A percentile compares a stretch with the other conserved stretches of the same genome.
Conservation (phyloP, 2,797 vertebrate species). For the Anabacerthia variegaticeps region DNA sequence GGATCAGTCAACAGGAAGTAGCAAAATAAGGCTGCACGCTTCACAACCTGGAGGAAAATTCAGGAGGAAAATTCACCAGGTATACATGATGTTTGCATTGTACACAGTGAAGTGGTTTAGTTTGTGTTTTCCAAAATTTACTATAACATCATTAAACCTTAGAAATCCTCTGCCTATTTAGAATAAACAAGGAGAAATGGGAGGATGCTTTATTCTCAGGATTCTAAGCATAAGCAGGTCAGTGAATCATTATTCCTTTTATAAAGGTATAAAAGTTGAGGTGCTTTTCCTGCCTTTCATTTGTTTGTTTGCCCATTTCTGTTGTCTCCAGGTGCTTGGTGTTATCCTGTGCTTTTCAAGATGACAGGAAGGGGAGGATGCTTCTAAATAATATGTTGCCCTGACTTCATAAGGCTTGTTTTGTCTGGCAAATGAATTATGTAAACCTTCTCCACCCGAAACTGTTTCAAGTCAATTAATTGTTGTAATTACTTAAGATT, state of each 20-base stretch:
- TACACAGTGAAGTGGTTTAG: not conserved
- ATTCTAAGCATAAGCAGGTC: not conserved
- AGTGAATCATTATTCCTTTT: not conserved
- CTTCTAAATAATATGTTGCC: slow-evolving; percentile 59
- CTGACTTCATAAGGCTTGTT: slow-evolving; percentile 77
- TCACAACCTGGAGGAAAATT: not conserved
- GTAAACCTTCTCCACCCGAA: slow-evolving; percentile 86
- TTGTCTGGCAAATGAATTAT: slow-evolving; percentile 89
- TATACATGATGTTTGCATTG: not conserved
- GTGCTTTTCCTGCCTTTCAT: not conserved
- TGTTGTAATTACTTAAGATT: slow-evolving; percentile 92
- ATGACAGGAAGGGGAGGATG: not conserved
- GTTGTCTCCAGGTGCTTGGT: not conserved
- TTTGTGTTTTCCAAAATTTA: not conserved
- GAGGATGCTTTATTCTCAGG: not conserved
- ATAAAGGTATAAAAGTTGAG: not conserved
- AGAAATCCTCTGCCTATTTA: not conserved
- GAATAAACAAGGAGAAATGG: not conserved
- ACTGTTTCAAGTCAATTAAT: slow-evolving; percentile 90
- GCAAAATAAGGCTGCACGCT: not conserved
- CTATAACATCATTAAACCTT: not conserved
- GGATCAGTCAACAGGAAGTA: not conserved
- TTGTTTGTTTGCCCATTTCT: slow-evolving; percentile 1
- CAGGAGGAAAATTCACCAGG: not conserved
- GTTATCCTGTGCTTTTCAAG: not conserved